phyloP scores from a whole-genome alignment of 2,113 vertebrate genomes.

The Bubo scandiacus region DNA sequence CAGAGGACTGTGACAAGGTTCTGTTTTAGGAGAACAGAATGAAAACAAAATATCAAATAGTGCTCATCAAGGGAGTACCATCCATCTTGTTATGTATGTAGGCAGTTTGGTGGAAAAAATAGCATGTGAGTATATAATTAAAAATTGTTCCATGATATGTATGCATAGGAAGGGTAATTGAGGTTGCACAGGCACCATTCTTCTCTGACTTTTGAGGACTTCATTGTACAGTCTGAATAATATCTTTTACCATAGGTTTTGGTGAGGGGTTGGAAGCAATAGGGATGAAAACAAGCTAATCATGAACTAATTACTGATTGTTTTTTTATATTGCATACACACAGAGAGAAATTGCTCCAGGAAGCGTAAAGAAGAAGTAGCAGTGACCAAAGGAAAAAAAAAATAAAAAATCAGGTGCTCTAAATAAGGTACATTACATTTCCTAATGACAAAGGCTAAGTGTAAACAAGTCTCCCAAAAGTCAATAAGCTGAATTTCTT shows the following conservation, averaged over 20 bases:
- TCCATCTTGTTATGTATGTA: not conserved
- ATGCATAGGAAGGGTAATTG: not conserved
- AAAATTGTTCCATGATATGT: not conserved
- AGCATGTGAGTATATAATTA: not conserved
- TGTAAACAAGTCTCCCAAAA: not conserved
- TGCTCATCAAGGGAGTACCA: not conserved
- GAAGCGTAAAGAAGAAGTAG: not conserved
- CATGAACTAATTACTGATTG: not conserved
- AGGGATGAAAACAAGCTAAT: not conserved
- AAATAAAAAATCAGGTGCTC: not conserved
- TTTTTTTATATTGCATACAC: not conserved
- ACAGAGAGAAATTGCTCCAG: not conserved
- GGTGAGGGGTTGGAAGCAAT: not conserved
- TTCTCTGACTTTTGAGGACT: not conserved
- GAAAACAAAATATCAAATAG: slow-evolving; percentile 15
- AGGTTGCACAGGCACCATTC: not conserved
- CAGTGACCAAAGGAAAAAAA: not conserved
- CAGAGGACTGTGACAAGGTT: not conserved
- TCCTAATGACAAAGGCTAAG: not conserved
- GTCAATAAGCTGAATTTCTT: not conserved
- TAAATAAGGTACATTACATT: not conserved
- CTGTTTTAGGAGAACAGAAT: not conserved
- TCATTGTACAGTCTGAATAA: not conserved
- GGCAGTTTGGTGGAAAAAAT: not conserved
- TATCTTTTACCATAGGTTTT: not conserved